phyloP scores from a whole-genome alignment of 2,888 invertebrate species.

The Bembecia ichneumoniformis region DNA sequence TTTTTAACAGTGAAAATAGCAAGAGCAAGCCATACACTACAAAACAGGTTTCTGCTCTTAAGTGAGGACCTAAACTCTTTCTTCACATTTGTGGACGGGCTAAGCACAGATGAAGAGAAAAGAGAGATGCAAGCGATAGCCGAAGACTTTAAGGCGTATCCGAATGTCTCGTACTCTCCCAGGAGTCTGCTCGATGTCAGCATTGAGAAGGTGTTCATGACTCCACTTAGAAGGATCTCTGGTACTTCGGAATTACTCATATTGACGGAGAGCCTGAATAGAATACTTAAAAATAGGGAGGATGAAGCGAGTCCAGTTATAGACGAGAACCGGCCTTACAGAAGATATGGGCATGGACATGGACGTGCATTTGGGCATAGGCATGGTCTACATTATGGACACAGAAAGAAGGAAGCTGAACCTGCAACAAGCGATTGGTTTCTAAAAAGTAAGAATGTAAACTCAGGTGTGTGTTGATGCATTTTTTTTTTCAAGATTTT shows the following conservation, averaged over 20 bases:
- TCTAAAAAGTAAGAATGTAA: too few relatives aligned
- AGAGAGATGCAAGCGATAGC: not conserved
- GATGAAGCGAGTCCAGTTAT: too few relatives aligned
- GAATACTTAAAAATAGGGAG: too few relatives aligned
- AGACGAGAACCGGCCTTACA: not conserved
- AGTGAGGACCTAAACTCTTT: not conserved
- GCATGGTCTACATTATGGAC: slow-evolving; percentile 4
- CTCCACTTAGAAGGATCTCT: too few relatives aligned
- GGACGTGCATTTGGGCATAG: not conserved
- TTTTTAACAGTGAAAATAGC: too few relatives aligned
- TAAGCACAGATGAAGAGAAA: not conserved
- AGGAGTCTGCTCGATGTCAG: not conserved
- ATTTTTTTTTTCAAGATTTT: too few relatives aligned
- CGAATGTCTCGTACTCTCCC: not conserved
- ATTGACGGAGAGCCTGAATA: too few relatives aligned
- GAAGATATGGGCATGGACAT: too few relatives aligned
- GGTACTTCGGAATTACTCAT: too few relatives aligned
- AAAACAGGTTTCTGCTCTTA: not conserved
- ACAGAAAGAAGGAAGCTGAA: slow-evolving; percentile 3
- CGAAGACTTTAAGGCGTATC: not conserved
- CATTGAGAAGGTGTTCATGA: too few relatives aligned
- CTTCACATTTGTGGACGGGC: not conserved
- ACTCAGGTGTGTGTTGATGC: too few relatives aligned
- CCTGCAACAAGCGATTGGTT: not conserved
- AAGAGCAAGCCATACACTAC: not conserved